Conservation (phyloP, 2,797 vertebrate species). For the Syncerus caffer region DNA sequence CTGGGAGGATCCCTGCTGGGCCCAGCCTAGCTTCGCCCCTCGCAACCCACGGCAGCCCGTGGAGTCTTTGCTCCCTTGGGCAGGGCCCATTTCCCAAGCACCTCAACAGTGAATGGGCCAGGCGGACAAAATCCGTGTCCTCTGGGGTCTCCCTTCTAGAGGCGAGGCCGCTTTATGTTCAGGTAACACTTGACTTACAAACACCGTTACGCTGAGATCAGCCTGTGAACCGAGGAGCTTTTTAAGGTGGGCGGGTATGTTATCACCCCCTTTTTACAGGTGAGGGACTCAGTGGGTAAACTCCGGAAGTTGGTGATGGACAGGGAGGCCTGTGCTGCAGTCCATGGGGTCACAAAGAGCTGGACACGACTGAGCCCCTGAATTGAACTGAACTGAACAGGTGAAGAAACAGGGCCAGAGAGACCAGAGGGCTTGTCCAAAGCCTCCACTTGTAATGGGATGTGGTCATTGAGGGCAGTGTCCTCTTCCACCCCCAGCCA, state of each 20-base stretch:
- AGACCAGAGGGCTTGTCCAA: not conserved
- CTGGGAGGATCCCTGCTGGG: not conserved
- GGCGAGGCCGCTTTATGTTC: not conserved
- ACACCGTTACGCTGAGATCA: accelerated
- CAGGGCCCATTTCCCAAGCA: not conserved
- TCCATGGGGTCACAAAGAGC: not conserved
- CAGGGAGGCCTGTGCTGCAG: not conserved
- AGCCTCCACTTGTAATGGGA: not conserved
- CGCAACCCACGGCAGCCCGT: accelerated
- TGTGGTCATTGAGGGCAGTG: accelerated
- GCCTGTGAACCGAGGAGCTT: accelerated
- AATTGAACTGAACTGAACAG: not conserved
- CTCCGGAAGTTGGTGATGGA: not conserved
- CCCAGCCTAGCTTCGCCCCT: not conserved
- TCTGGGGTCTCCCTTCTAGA: not conserved
- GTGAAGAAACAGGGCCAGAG: not conserved
- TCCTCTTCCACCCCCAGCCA: not conserved
- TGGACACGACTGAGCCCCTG: not conserved
- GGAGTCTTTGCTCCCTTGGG: not conserved
- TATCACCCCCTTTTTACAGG: not conserved
- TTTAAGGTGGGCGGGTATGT: accelerated
- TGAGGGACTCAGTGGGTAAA: not conserved
- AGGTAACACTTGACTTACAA: not conserved
- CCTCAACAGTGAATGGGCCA: accelerated
- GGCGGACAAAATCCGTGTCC: not conserved